phyloP scores from a whole-genome alignment of 2,888 invertebrate species.

The Dorcus hopei region DNA sequence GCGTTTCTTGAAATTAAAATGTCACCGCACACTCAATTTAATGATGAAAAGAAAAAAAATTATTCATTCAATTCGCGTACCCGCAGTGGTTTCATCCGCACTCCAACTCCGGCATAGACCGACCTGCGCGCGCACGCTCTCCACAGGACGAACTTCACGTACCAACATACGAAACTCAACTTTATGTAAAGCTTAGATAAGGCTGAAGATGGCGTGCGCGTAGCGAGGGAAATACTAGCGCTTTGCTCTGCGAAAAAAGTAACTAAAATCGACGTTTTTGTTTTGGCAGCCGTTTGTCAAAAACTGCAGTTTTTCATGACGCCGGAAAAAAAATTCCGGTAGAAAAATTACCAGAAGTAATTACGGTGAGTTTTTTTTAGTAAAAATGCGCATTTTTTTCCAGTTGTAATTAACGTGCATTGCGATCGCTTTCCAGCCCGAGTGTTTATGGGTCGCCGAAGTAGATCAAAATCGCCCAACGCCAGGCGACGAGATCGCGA shows the following conservation, averaged over 20 bases:
- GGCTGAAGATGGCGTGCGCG: conserved; percentile 19
- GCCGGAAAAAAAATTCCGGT: conserved; percentile 7
- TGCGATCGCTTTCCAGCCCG: not conserved
- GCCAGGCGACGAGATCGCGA: conserved; percentile 52
- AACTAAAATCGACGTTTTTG: conserved; percentile 48
- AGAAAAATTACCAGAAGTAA: too few relatives aligned
- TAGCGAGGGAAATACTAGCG: conserved; percentile 37
- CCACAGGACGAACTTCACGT: conserved; percentile 2
- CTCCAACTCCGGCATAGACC: conserved; percentile 28
- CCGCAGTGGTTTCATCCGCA: conserved; percentile 38
- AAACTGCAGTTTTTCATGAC: conserved; percentile 23
- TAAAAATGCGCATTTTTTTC: conserved; percentile 5
- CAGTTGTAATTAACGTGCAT: too few relatives aligned
- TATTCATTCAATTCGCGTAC: conserved; percentile 39
- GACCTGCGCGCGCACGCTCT: conserved; percentile 25
- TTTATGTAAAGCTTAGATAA: conserved; percentile 16
- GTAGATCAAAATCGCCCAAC: conserved; percentile 51
- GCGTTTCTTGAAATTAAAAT: conserved; percentile 12
- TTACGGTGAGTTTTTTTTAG: too few relatives aligned
- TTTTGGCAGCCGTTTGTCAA: conserved; percentile 27
- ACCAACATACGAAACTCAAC: conserved; percentile 8
- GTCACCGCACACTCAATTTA: conserved; percentile 15
- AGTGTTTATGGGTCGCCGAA: conserved; percentile 54
- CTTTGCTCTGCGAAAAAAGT: conserved; percentile 41
- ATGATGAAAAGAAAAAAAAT: conserved; percentile 20